phyloP scores from a whole-genome alignment of 2,797 vertebrate species.

The Hoplostethus mediterraneus region DNA sequence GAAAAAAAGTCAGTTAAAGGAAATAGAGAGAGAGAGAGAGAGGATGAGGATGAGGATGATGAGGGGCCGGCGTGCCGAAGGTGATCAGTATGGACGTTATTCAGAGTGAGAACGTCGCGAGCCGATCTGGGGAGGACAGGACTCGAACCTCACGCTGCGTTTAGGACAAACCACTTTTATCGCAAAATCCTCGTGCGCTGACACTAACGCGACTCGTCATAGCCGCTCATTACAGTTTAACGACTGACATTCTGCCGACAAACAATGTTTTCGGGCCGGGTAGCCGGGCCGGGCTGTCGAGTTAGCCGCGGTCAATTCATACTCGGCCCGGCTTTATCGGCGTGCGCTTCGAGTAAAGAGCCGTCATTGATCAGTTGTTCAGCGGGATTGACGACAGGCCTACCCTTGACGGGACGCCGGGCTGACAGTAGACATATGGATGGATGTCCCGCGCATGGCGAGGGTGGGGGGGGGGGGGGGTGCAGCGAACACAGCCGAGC shows the following conservation, averaged over 20 bases:
- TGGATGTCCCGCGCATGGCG: slow-evolving; percentile 59
- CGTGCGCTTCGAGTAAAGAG: slow-evolving; percentile 70
- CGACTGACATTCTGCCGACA: slow-evolving; percentile 65
- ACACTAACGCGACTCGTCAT: slow-evolving; percentile 68
- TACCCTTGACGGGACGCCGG: slow-evolving; percentile 63
- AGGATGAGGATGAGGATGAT: too few species aligned
- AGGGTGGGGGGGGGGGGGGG: too few species aligned
- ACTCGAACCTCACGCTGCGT: slow-evolving; percentile 39
- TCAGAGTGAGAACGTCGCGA: slow-evolving; percentile 34
- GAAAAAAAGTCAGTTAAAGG: slow-evolving; percentile 20
- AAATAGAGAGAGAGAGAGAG: neutral
- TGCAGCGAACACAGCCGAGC: slow-evolving; percentile 66
- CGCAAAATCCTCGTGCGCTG: slow-evolving; percentile 60
- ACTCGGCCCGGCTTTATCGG: slow-evolving; percentile 76
- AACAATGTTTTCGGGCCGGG: slow-evolving; percentile 64
- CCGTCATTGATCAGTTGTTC: slow-evolving; percentile 75
- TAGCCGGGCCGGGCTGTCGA: slow-evolving; percentile 68
- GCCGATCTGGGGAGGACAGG: slow-evolving; percentile 44
- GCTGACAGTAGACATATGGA: slow-evolving; percentile 72
- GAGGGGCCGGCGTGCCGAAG: slow-evolving; percentile 10
- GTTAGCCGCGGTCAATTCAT: slow-evolving; percentile 76
- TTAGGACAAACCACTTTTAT: slow-evolving; percentile 56
- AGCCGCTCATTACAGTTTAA: slow-evolving; percentile 69
- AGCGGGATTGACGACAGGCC: slow-evolving; percentile 59
- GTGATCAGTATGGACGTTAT: slow-evolving; percentile 25